A percentile compares a stretch with the other conserved stretches of the same genome.
Conservation (phyloP, 1,140 invertebrate species). For the Drosophila parvula region DNA sequence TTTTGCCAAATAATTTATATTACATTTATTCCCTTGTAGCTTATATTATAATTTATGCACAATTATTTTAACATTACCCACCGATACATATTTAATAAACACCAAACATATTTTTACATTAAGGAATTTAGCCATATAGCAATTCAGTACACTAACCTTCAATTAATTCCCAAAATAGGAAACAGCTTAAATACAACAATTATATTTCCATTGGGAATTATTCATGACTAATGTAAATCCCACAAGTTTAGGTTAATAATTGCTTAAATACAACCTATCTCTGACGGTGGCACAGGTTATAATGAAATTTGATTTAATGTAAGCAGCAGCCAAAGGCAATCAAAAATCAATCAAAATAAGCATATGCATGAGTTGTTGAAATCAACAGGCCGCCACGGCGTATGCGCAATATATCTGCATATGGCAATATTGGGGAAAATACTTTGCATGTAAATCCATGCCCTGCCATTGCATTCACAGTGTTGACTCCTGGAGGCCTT, state of each 20-base stretch:
- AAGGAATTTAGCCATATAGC: no score
- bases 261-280: neutral
- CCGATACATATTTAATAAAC: neutral
- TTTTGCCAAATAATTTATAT: neutral
- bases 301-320: neutral
- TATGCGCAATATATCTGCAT: constrained; percentile 40
- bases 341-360: neutral
- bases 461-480: constrained; percentile 9
- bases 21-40: neutral
- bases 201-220: neutral
- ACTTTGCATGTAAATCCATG: constrained; percentile 25
- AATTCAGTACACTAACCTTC: no score
- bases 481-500: constrained; percentile 49
- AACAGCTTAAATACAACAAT: neutral
- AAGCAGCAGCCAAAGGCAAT: constrained; percentile 1
- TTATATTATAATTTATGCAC: neutral
- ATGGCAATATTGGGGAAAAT: constrained; percentile 31
- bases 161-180: neutral
- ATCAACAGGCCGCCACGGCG: constrained; percentile 25
- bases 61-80: neutral
- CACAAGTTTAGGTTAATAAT: constrained; percentile 3
- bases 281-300: neutral
- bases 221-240: neutral
- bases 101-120: neutral
- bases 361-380: constrained; percentile 6